These are phyloP conservation scores for Drosophila nigritarsus DNA, from an alignment of 2,888 invertebrate genomes.

Conservation along the genomic window DNA sequence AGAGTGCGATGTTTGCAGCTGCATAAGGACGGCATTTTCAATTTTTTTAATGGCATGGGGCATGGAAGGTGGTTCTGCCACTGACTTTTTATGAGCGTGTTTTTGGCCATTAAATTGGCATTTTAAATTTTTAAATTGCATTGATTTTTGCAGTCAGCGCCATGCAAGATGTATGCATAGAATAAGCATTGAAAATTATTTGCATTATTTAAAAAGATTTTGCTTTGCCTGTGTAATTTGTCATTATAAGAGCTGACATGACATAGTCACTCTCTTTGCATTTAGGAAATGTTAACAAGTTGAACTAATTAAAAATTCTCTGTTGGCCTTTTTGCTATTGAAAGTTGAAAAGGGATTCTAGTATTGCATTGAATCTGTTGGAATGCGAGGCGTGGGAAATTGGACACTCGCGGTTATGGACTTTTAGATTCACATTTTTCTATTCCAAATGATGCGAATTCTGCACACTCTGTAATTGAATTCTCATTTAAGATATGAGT, in stretches of 20 bases:
- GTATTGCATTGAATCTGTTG: background rate
- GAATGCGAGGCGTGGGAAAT: background rate
- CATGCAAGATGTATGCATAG: background rate
- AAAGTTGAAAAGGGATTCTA: slow-evolving; percentile 12
- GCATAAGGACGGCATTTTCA: slow-evolving; percentile 60
- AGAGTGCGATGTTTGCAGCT: slow-evolving; percentile 34
- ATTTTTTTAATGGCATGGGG: slow-evolving; percentile 68
- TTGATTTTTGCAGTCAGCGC: slow-evolving; percentile 7
- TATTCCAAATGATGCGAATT: background rate
- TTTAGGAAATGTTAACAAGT: slow-evolving; percentile 9
- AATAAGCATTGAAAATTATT: slow-evolving; percentile 30
- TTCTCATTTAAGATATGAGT: background rate
- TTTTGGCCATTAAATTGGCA: slow-evolving; percentile 50
- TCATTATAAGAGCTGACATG: slow-evolving; percentile 14
- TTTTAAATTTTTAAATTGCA: slow-evolving; percentile 29
- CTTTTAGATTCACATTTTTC: background rate
- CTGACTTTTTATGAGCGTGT: slow-evolving; percentile 24
- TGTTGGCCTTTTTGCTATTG: slow-evolving; percentile 20
- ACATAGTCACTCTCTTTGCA: slow-evolving; percentile 2
- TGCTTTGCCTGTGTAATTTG: slow-evolving; percentile 27
- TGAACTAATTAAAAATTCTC: slow-evolving; percentile 56
- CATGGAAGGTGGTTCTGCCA: slow-evolving; percentile 19
- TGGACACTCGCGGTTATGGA: slow-evolving; percentile 3
- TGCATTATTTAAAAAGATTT: slow-evolving; percentile 47
- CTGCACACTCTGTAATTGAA: background rate